These are phyloP conservation scores for Gobiocypris rarus DNA, from an alignment of 2,113 vertebrate species.

Conservation along the genomic window DNA sequence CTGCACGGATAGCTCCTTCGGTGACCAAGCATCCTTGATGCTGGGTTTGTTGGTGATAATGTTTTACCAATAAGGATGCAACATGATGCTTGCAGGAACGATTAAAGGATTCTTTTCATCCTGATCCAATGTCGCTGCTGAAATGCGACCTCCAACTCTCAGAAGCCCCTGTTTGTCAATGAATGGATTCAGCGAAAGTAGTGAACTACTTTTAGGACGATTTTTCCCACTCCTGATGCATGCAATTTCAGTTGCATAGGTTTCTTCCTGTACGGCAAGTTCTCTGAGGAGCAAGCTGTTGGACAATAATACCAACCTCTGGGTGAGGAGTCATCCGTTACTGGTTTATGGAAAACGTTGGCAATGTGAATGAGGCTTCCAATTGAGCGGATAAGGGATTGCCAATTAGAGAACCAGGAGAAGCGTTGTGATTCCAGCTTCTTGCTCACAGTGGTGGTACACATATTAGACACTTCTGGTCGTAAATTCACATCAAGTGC, in stretches of 20 bases:
- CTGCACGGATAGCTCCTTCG: neutral
- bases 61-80: neutral
- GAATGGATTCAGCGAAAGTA: neutral
- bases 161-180: neutral
- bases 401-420: no score
- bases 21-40: slow-evolving; percentile 5
- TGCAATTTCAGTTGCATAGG: neutral
- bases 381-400: no score
- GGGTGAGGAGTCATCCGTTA: no score
- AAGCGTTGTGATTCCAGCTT: no score
- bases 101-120: neutral
- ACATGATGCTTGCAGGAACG: neutral
- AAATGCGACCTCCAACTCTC: slow-evolving; percentile 11
- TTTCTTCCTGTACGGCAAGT: neutral
- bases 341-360: no score
- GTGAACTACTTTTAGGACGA: neutral
- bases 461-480: no score
- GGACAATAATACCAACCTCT: slow-evolving; percentile 3
- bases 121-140: neutral
- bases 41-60: neutral
- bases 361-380: no score
- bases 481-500: no score
- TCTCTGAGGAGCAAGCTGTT: neutral
- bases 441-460: no score
- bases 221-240: neutral